Base-by-base conservation (phyloP, 2,113 vertebrate genomes). In the Suncus etruscus region DNA sequence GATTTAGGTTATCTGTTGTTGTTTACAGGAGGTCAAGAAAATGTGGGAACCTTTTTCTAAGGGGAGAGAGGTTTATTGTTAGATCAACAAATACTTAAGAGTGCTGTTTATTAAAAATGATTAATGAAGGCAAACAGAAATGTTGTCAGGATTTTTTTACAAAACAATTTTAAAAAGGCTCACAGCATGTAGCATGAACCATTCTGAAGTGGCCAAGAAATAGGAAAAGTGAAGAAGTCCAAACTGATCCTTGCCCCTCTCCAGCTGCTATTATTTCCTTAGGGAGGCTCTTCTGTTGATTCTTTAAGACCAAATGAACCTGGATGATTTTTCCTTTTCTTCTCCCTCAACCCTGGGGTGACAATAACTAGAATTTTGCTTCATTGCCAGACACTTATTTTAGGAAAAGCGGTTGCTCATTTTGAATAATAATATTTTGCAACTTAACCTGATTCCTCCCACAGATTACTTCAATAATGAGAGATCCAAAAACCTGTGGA, bases 341-440 rank as follows among this genome's bases (percentile, higher is more conserved):
- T 11, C 0, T 1, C 8, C 2, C 2, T 15, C 76, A 92, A 73
- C 51, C 63, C 65, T 48, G 18, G 77, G 78, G 73, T 79, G 88
- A 39, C 15, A 66, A 80, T 84, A 93, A 68, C 31, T 85, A 85
- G 75, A 83, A 86, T 92, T 95, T 91, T 91, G 90, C 54, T 78
- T 92, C 24, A 45, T 20, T 32, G 63, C 63, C 87, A 90, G 91
- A 80, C 7, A 83, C 20, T 80, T 91, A 65, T 81, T 91, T 66
- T 83, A 76, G 58, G 79, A 91, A 93, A 87, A 92, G 48, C 72
- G 83, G 3, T 11, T 95, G 92, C 91, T 96, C 69, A 87, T 29
- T 91, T 95, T 96, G 68, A 65, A 31, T 94, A 63, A 89, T 87
- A 95, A 87, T 80, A 82, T 96, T 97, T 96, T 95, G 80, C 83